A percentile compares a stretch with the other conserved stretches of the same genome.
These are phyloP conservation scores for Linnaemya vulpina DNA, from an alignment of 2,888 invertebrate species.

Conservation along the genomic window DNA sequence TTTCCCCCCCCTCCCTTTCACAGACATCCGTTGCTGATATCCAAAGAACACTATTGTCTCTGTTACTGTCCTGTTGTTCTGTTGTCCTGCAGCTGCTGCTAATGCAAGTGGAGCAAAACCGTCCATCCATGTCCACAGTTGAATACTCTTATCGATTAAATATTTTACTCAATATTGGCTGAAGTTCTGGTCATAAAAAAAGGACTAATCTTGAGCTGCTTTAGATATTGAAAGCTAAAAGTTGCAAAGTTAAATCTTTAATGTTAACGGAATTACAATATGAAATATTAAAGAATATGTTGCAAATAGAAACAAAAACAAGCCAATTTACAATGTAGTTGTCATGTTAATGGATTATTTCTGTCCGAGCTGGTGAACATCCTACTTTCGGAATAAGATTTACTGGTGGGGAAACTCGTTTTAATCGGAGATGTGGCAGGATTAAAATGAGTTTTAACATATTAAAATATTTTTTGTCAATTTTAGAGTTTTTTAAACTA, in stretches of 20 bases:
- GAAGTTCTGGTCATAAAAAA: slow-evolving; percentile 15
- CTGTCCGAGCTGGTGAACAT: too few relatives aligned
- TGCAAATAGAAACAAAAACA: neutral
- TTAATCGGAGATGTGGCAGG: too few relatives aligned
- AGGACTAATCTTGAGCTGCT: slow-evolving; percentile 23
- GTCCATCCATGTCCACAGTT: neutral
- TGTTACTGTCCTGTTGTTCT: slow-evolving; percentile 5
- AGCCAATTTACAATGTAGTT: too few relatives aligned
- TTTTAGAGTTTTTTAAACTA: too few relatives aligned
- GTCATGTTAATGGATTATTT: too few relatives aligned
- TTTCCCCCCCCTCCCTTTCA: slow-evolving; percentile 34
- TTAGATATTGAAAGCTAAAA: slow-evolving; percentile 18
- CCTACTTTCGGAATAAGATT: too few relatives aligned
- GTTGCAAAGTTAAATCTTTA: slow-evolving; percentile 1
- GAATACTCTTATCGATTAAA: slow-evolving; percentile 50
- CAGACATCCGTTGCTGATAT: slow-evolving; percentile 25
- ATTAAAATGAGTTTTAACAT: too few relatives aligned
- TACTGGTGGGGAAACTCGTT: too few relatives aligned
- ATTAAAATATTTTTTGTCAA: too few relatives aligned
- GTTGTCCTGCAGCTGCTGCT: neutral
- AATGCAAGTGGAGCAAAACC: neutral
- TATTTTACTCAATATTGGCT: slow-evolving; percentile 31
- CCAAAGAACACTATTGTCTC: slow-evolving; percentile 17
- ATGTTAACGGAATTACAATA: neutral
- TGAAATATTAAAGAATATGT: neutral